Conservation (phyloP, 2,113 vertebrate genomes). For the Barbus barbus region DNA sequence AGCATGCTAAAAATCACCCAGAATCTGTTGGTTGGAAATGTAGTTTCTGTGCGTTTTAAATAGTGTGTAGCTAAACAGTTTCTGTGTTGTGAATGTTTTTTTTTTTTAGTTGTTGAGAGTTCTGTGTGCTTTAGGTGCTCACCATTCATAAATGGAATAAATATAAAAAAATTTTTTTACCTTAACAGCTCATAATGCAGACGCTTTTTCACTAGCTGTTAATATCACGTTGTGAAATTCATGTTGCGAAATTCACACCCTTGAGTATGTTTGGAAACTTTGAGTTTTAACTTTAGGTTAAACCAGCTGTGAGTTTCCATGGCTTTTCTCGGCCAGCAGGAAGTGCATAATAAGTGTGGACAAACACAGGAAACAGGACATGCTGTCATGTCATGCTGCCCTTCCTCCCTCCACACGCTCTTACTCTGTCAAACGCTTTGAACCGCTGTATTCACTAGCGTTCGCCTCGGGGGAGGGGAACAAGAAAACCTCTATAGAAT, state of each 20-base stretch:
- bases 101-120: too few relatives aligned
- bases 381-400: constrained; percentile 65
- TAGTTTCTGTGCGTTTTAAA: background rate
- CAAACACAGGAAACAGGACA: constrained; percentile 82
- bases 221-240: background rate
- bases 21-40: background rate
- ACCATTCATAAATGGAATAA: too few relatives aligned
- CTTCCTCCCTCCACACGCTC: constrained; percentile 51
- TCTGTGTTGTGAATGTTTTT: too few relatives aligned
- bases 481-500: constrained; percentile 25
- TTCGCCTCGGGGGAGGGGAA: constrained; percentile 4
- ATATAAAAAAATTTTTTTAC: too few relatives aligned
- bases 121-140: too few relatives aligned
- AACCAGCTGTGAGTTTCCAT: constrained; percentile 34
- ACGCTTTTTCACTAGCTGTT: background rate
- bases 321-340: constrained; percentile 62
- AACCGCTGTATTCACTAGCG: background rate
- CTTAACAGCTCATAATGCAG: too few relatives aligned
- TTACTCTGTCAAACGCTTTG: constrained; percentile 4
- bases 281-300: constrained; percentile 28
- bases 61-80: too few relatives aligned
- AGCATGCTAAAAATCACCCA: background rate
- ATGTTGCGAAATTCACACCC: background rate
- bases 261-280: background rate
- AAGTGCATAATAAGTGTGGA: constrained; percentile 73